phyloP scores from a whole-genome alignment of 2,797 vertebrate species.

The Darevskia nairensis region DNA sequence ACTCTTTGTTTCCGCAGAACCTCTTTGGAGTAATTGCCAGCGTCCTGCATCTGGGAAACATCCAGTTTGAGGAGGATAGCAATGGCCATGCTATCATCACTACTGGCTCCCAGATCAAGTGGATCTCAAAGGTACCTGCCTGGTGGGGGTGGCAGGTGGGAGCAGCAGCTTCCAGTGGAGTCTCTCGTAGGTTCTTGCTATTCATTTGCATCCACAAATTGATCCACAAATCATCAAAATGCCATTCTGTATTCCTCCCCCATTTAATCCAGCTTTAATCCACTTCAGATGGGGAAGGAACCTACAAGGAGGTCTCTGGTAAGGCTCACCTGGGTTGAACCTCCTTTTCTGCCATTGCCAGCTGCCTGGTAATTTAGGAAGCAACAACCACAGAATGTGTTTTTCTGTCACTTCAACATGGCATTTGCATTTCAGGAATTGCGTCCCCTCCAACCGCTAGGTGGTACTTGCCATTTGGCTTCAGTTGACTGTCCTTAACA shows the following conservation, averaged over 20 bases:
- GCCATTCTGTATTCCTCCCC: no score
- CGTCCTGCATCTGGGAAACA: conserved; percentile 94
- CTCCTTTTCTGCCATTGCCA: background rate
- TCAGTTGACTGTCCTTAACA: no score
- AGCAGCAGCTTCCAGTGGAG: background rate
- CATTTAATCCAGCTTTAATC: no score
- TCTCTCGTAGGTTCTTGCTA: background rate
- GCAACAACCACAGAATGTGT: no score
- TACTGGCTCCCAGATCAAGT: conserved; percentile 84
- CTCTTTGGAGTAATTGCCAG: conserved; percentile 92
- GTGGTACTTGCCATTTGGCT: no score
- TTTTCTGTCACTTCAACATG: no score
- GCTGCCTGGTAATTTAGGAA: fast-evolving
- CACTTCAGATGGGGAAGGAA: background rate
- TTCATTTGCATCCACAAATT: background rate
- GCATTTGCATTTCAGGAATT: no score
- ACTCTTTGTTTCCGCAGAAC: conserved; percentile 75
- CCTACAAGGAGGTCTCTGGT: background rate
- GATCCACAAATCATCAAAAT: no score
- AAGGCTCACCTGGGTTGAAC: background rate
- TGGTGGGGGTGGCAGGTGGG: background rate
- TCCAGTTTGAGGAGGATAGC: conserved; percentile 84
- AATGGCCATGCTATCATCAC: conserved; percentile 85
- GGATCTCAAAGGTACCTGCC: conserved; percentile 89
- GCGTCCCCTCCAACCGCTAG: no score